Base-by-base conservation (phyloP, 2,797 vertebrate genomes). In the Erpetoichthys calabaricus region DNA sequence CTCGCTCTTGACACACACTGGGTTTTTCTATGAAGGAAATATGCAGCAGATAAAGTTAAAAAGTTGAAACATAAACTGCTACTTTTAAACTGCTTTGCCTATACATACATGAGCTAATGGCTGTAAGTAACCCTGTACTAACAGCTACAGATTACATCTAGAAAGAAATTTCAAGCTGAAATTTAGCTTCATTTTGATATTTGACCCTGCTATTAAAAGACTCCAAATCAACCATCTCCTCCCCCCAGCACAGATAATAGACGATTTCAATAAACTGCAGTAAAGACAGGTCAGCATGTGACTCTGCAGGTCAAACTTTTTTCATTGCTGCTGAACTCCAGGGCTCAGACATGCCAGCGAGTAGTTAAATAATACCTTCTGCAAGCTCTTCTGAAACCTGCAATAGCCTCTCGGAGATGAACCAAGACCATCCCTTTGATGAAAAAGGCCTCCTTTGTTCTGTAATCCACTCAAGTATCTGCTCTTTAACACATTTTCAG, bases 401-500 rank as follows among this genome's bases (percentile, higher is more conserved):
- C 80, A 81, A 81, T 80, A 79, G 75, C 67, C 60, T 66, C 65
- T 57, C 72, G 63, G 61, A 55, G 70, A 64, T 78, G 68, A 62
- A 65, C 66, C 50, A 61, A 56, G 60, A 64, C 67, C 66, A 46
- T 61, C 55, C 60, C 77, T 83, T 59, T 62, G 75, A 77, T 75
- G 76, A 75, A 73, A 77, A 76, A 64, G 77, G 70, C 66, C 76
- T 70, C 76, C 73, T 70, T 73, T 70, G 76, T 71, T 71, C 70
- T 60, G 47, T 77, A 78, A 82, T 83, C 75, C 74, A 67, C 68
- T 59, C 52, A 66, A 74, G 71, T 67, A 68, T 71, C 78, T 76
- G 64, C 67, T 80, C 67, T 76, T 87, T 75, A 86, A 73, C 79
- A 64, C 63, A 74, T 87, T 87, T 87, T 86, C 84, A 87, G 82